These are phyloP conservation scores for Anthoscopus minutus DNA, from an alignment of 2,113 vertebrate genomes.

Conservation along the genomic window DNA sequence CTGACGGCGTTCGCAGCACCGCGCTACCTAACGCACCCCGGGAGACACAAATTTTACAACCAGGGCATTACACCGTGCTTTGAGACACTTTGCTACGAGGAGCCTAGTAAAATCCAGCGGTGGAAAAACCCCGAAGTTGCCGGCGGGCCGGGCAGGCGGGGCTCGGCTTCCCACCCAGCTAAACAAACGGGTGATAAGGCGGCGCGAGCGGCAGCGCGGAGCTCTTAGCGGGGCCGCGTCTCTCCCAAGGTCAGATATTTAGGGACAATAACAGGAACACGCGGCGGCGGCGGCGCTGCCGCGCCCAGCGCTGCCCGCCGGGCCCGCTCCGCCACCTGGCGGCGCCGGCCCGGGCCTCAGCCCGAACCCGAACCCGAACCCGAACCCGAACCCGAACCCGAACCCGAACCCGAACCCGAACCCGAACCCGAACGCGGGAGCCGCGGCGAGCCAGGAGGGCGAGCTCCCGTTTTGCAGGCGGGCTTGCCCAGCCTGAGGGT, in stretches of 20 bases:
- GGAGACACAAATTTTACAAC: not conserved
- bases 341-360: not conserved
- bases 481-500: no score
- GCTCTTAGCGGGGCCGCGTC: not conserved
- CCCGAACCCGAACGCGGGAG: rapidly evolving
- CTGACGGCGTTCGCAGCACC: not conserved
- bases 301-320: not conserved
- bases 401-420: not conserved
- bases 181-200: constrained; percentile 35
- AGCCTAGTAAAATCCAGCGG: not conserved
- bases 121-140: constrained; percentile 31
- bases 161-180: not conserved
- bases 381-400: no score
- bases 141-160: not conserved
- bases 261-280: constrained; percentile 7
- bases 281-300: not conserved
- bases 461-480: rapidly evolving
- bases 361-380: not conserved
- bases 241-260: constrained; percentile 48
- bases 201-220: not conserved
- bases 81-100: not conserved
- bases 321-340: not conserved
- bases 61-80: not conserved
- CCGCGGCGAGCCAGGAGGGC: rapidly evolving
- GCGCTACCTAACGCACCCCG: not conserved